Conservation (phyloP, 1,140 invertebrate genomes). For the Trichonephila inaurata region DNA sequence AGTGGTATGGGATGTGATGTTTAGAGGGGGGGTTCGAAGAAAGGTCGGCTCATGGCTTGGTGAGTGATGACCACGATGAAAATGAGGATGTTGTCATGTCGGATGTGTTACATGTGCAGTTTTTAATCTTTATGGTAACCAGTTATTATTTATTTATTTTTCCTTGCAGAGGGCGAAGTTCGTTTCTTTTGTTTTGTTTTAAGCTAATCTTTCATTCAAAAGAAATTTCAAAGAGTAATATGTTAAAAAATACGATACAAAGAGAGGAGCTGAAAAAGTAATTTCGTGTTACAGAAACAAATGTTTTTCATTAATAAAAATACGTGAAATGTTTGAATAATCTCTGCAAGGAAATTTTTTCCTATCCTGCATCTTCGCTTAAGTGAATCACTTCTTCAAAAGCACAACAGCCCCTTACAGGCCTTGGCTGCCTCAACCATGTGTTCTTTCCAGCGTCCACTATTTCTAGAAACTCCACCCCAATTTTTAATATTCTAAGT, state of each 20-base stretch:
- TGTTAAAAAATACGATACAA: not conserved
- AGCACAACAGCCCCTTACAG: too few relatives aligned
- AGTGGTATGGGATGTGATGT: not conserved
- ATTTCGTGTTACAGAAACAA: not conserved
- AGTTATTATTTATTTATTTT: not conserved
- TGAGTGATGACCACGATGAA: constrained; percentile 32
- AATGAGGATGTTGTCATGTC: not conserved
- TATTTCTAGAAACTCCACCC: too few relatives aligned
- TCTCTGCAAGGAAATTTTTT: not conserved
- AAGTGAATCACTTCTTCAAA: too few relatives aligned
- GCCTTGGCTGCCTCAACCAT: too few relatives aligned
- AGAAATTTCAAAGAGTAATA: not conserved
- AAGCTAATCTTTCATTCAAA: not conserved
- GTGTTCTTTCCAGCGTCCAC: too few relatives aligned
- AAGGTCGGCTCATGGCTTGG: not conserved
- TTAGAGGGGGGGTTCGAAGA: not conserved
- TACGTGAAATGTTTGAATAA: not conserved
- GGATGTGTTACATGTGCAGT: not conserved
- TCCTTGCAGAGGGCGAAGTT: not conserved
- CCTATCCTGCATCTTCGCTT: too few relatives aligned
- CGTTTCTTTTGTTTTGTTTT: not conserved
- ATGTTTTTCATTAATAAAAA: not conserved
- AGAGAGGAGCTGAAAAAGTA: not conserved
- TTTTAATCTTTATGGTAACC: not conserved
- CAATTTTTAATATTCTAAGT: too few relatives aligned